These are phyloP conservation scores for Percopsis omiscomaycus DNA, from an alignment of 2,797 vertebrate species.

Conservation along the genomic window DNA sequence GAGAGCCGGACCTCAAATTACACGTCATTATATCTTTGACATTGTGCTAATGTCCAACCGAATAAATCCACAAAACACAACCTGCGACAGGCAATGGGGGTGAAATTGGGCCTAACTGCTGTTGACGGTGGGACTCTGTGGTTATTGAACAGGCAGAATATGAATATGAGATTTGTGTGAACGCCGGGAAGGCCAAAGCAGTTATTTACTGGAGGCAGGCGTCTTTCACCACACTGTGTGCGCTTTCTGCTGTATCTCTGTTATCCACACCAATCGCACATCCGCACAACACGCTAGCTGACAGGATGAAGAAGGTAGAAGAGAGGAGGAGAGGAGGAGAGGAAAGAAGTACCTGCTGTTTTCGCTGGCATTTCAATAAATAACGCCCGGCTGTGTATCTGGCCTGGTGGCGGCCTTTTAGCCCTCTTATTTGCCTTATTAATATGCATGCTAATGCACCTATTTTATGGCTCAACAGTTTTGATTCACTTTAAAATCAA, in stretches of 20 bases:
- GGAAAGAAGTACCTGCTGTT: constrained; percentile 28
- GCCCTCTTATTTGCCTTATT: constrained; percentile 75
- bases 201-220: too few species aligned
- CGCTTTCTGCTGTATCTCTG: too few species aligned
- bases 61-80: constrained; percentile 59
- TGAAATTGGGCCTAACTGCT: too few species aligned
- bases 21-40: constrained; percentile 73
- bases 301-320: not conserved
- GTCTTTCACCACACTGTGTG: too few species aligned
- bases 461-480: constrained; percentile 82
- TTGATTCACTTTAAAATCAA: constrained; percentile 82
- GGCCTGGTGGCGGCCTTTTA: constrained; percentile 65
- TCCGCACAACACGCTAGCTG: not conserved
- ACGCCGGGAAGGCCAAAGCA: too few species aligned
- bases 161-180: too few species aligned
- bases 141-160: too few species aligned
- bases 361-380: constrained; percentile 59
- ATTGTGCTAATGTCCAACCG: constrained; percentile 66
- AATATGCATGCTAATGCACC: constrained; percentile 82
- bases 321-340: not conserved
- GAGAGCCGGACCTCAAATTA: constrained; percentile 45
- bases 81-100: constrained; percentile 34
- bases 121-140: too few species aligned
- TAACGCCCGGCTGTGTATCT: constrained; percentile 56
- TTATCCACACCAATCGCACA: not conserved